A percentile compares a stretch with the other conserved stretches of the same genome.
Evolutionary conservation across 2,113 vertebrate genomes (phyloP).

Genomic region (Lipotes vexillifer): DNA sequence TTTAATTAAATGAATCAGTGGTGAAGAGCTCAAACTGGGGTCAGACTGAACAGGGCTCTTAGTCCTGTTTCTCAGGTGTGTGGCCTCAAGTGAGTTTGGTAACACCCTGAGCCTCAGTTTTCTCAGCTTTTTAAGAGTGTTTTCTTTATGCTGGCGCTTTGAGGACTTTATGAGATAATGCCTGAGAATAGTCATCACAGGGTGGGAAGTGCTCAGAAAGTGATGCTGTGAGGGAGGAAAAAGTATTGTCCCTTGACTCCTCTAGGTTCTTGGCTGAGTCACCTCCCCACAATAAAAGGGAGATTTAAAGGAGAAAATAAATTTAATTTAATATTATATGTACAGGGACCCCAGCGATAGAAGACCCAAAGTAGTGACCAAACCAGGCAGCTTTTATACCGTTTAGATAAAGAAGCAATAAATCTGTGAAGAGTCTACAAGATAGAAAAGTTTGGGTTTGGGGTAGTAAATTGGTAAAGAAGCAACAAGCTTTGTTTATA

Average conservation of each 20-base stretch:
- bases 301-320: neutral
- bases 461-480: neutral
- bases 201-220: neutral
- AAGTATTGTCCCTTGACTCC: neutral
- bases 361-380: neutral
- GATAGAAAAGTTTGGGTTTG: neutral
- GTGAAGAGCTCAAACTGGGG: no score
- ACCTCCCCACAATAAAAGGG: neutral
- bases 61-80: neutral
- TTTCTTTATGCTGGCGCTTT: neutral
- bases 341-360: no score
- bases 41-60: neutral
- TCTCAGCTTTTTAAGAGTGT: neutral
- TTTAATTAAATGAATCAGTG: neutral
- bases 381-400: neutral
- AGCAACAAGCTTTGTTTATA: neutral
- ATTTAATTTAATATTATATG: neutral
- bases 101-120: neutral
- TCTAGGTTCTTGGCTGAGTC: neutral
- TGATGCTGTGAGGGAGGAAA: neutral
- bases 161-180: neutral
- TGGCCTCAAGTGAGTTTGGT: neutral
- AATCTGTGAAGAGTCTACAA: neutral
- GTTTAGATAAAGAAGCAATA: neutral
- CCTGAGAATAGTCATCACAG: neutral